phyloP scores from a whole-genome alignment of 2,113 vertebrate species.

The Seriola quinqueradiata region DNA sequence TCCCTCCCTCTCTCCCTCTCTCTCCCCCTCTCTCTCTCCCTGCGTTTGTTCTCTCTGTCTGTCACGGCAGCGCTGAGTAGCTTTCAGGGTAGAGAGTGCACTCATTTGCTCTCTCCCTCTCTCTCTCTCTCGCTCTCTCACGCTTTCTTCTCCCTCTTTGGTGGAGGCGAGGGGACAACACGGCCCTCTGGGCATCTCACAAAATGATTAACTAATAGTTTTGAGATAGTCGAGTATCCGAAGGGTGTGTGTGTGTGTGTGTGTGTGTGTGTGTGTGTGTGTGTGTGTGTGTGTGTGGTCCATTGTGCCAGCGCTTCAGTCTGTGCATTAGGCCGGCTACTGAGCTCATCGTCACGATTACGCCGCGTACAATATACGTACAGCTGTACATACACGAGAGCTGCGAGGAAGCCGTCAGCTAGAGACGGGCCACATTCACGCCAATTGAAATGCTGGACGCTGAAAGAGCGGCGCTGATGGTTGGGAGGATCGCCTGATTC shows the following conservation, averaged over 20 bases:
- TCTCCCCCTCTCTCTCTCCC: conserved; percentile 48
- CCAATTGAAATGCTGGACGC: conserved; percentile 26
- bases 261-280: conserved; percentile 40
- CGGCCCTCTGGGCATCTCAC: conserved; percentile 74
- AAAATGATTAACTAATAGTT: conserved; percentile 82
- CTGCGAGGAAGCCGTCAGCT: conserved; percentile 26
- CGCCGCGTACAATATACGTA: conserved; percentile 19
- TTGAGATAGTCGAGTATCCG: conserved; percentile 66
- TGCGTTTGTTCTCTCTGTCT: conserved; percentile 72
- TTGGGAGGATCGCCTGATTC: conserved; percentile 30
- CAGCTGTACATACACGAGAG: conserved; percentile 5
- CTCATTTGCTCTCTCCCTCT: conserved; percentile 64
- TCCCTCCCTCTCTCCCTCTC: not conserved
- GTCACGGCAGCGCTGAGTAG: conserved; percentile 67
- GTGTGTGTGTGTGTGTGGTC: conserved; percentile 47
- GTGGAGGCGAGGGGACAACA: conserved; percentile 72
- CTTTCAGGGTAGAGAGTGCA: conserved; percentile 73
- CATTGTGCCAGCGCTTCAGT: conserved; percentile 26
- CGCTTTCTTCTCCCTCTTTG: conserved; percentile 56
- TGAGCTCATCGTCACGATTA: conserved; percentile 47
- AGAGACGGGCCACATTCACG: conserved; percentile 15
- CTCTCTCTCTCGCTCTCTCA: conserved; percentile 53
- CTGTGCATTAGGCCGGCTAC: conserved; percentile 41
- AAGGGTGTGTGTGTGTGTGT: conserved; percentile 54
- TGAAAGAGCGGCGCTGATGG: conserved; percentile 25